A percentile compares a stretch with the other conserved stretches of the same genome.
Conservation (phyloP, 2,888 invertebrate species). For the Syritta pipiens region DNA sequence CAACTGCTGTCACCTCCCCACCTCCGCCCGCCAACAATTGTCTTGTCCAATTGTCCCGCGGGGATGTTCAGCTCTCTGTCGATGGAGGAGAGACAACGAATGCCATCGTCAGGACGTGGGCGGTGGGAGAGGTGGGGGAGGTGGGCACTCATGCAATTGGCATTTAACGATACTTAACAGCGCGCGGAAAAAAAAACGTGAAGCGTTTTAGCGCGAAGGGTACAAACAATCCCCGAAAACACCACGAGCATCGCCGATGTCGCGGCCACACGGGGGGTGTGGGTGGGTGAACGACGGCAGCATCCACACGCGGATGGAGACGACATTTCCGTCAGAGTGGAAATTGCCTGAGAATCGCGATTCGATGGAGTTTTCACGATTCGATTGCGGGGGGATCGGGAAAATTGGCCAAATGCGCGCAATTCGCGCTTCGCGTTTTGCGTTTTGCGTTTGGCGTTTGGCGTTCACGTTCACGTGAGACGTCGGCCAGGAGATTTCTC, state of each 20-base stretch:
- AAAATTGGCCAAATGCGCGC: conserved; percentile 51
- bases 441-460: no score
- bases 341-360: conserved; percentile 68
- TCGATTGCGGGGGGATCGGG: conserved; percentile 31
- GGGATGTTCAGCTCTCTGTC: conserved; percentile 12
- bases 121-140: not conserved
- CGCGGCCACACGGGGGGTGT: not conserved
- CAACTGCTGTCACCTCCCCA: not conserved
- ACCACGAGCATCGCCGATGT: not conserved
- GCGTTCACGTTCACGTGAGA: not conserved
- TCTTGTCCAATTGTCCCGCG: conserved; percentile 53
- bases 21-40: conserved; percentile 35
- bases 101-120: not conserved
- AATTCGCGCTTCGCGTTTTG: no score
- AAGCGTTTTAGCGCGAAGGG: not conserved
- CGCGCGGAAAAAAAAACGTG: conserved; percentile 13
- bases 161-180: conserved; percentile 66
- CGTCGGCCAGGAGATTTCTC: conserved; percentile 9
- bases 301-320: conserved; percentile 29
- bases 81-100: not conserved
- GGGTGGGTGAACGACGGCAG: not conserved
- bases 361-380: conserved; percentile 65
- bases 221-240: conserved; percentile 7
- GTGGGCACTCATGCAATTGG: conserved; percentile 61
- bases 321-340: conserved; percentile 63